Evolutionary conservation across 2,113 vertebrate genomes (phyloP).

Genomic region (Passer domesticus): DNA sequence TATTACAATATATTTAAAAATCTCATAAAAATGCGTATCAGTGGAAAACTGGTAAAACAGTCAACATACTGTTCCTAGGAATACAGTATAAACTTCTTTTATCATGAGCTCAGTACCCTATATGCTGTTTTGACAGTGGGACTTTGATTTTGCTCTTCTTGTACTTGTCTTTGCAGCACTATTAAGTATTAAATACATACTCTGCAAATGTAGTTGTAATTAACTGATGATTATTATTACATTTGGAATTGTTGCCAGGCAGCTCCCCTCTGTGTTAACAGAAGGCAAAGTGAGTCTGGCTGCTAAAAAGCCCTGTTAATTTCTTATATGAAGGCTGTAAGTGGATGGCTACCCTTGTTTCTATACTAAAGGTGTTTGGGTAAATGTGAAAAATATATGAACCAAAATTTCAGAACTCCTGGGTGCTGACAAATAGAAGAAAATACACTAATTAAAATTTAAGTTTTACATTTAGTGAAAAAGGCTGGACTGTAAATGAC

Average conservation of each 20-base stretch:
- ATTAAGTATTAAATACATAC: background rate
- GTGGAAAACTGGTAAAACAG: background rate
- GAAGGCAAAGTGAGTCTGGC: slow-evolving; percentile 1
- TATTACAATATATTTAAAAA: background rate
- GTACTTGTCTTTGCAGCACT: background rate
- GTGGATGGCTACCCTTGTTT: background rate
- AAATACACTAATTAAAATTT: background rate
- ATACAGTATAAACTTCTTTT: background rate
- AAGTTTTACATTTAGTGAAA: background rate
- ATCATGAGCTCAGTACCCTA: background rate
- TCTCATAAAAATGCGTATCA: background rate
- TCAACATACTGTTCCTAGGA: background rate
- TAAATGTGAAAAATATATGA: background rate
- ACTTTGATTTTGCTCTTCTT: background rate
- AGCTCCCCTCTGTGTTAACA: slow-evolving; percentile 39
- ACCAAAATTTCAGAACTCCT: background rate
- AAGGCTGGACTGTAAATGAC: background rate
- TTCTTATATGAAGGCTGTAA: background rate
- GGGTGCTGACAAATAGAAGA: background rate
- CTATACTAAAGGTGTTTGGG: background rate
- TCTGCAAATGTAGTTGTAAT: background rate
- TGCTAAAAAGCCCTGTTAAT: slow-evolving; percentile 6
- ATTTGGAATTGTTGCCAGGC: slow-evolving; percentile 40
- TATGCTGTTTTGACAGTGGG: background rate
- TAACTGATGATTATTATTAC: background rate